These are phyloP conservation scores for Campylorhamphus procurvoides DNA, from an alignment of 2,113 vertebrate species.

Conservation along the genomic window DNA sequence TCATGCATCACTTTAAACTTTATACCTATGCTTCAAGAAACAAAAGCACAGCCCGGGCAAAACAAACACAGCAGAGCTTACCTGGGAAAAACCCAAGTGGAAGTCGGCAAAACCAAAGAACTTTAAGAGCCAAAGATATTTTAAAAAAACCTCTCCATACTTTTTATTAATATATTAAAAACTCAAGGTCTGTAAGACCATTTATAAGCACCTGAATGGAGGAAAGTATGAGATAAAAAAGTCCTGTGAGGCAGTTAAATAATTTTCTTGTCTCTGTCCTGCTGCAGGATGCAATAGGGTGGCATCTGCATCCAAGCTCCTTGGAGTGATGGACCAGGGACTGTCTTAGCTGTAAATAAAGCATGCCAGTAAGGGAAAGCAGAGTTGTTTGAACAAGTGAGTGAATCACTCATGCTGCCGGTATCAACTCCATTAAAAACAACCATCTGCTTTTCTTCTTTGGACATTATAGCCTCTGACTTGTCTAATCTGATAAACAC, in stretches of 20 bases:
- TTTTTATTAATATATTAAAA: neutral
- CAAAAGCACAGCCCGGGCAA: neutral
- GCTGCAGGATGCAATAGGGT: neutral
- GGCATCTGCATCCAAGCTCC: neutral
- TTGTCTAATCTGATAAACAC: neutral
- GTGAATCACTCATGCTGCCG: neutral
- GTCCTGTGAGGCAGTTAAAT: neutral
- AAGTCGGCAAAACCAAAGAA: neutral
- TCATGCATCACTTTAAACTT: neutral
- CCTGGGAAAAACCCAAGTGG: neutral
- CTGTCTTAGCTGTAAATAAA: neutral
- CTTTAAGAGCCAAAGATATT: neutral
- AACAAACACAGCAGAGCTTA: neutral
- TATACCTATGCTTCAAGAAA: neutral
- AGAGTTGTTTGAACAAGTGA: neutral
- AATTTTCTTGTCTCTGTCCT: neutral
- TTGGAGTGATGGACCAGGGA: neutral
- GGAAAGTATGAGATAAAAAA: neutral
- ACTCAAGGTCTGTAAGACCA: neutral
- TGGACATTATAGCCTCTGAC: fast-evolving
- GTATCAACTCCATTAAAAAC: neutral
- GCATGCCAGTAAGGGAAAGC: neutral
- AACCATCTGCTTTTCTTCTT: neutral
- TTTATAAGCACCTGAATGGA: neutral
- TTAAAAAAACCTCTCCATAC: neutral